Conservation (phyloP, 2,888 invertebrate genomes). For the Drosophila peninsularis region DNA sequence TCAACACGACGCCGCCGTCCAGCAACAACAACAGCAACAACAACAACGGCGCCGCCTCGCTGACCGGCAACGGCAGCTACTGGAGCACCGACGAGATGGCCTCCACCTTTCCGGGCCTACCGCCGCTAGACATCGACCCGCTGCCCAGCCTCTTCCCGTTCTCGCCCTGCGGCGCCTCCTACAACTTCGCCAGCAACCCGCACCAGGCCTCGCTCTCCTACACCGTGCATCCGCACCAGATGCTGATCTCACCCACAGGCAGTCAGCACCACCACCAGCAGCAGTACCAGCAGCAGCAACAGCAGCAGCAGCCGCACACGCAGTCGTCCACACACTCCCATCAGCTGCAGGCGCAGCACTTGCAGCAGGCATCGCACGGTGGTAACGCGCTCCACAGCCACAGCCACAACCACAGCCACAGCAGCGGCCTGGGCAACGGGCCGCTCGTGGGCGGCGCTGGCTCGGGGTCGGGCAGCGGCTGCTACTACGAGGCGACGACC, state of each 20-base stretch:
- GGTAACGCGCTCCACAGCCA: constrained; percentile 69
- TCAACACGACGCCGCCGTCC: constrained; percentile 70
- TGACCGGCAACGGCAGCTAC: constrained; percentile 81
- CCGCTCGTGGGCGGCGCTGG: constrained; percentile 27
- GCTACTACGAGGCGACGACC: constrained; percentile 83
- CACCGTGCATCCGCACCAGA: constrained; percentile 87
- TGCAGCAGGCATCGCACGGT: constrained; percentile 72
- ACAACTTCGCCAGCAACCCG: constrained; percentile 86
- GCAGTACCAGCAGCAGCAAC: constrained; percentile 10
- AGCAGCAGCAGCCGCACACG: constrained; percentile 68
- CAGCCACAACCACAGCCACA: constrained; percentile 9
- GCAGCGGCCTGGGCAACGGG: constrained; percentile 39
- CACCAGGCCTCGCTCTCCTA: constrained; percentile 86
- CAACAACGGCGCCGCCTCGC: constrained; percentile 72
- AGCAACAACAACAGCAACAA: constrained; percentile 36
- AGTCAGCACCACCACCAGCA: constrained; percentile 37
- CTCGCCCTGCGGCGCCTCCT: constrained; percentile 91
- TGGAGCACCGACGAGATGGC: constrained; percentile 91
- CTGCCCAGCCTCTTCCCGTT: constrained; percentile 94
- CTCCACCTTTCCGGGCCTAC: constrained; percentile 92
- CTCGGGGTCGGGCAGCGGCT: constrained; percentile 51
- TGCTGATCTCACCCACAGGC: constrained; percentile 87
- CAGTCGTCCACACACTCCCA: constrained; percentile 55
- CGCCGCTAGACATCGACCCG: constrained; percentile 93
- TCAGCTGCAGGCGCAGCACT: constrained; percentile 65